These are phyloP conservation scores for Diplolepis rosae DNA, from an alignment of 2,888 invertebrate genomes.

Conservation along the genomic window DNA sequence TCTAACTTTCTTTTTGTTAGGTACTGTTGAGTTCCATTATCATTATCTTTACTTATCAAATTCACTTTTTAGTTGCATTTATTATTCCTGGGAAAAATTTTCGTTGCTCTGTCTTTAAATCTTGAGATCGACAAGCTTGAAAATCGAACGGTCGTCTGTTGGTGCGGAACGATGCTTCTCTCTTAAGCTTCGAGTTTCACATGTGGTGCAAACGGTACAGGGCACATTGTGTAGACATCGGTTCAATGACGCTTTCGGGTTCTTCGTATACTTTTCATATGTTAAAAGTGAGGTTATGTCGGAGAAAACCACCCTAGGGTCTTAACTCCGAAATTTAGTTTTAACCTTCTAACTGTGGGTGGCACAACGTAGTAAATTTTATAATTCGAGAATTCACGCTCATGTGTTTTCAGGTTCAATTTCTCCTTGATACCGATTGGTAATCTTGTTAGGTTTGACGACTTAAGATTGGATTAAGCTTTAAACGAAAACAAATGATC, in stretches of 20 bases:
- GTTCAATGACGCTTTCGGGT: background rate
- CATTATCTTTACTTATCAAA: too few relatives aligned
- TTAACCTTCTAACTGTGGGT: background rate
- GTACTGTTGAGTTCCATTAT: too few relatives aligned
- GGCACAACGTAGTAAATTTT: background rate
- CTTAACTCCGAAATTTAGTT: background rate
- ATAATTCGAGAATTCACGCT: background rate
- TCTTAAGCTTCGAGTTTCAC: background rate
- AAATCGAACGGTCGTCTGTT: background rate
- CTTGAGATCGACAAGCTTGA: background rate
- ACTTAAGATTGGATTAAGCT: background rate
- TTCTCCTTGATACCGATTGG: background rate
- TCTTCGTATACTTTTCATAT: background rate
- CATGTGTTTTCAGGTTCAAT: background rate
- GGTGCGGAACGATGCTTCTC: background rate
- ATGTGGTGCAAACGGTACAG: background rate
- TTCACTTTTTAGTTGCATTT: background rate
- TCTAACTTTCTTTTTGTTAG: too few relatives aligned
- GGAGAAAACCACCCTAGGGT: too few relatives aligned
- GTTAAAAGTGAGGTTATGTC: too few relatives aligned
- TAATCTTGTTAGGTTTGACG: background rate
- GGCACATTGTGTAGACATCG: background rate
- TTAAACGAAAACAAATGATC: slow-evolving; percentile 10
- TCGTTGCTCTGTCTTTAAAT: background rate
- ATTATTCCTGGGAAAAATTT: background rate